Evolutionary conservation across 2,888 invertebrate genomes (phyloP).

Genomic region (Punctoribates punctum): DNA sequence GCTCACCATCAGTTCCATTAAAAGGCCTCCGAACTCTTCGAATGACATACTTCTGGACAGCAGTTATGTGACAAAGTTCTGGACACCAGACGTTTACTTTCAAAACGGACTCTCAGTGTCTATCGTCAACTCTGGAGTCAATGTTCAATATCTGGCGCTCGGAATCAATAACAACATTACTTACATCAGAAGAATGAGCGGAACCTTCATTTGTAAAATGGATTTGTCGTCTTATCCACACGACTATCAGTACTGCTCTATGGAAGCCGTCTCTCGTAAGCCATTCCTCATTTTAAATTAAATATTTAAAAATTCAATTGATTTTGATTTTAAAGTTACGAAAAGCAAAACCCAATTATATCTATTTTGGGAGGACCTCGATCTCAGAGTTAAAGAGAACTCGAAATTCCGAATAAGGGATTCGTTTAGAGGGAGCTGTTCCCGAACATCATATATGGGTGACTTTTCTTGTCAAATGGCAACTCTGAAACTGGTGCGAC

Average conservation of each 20-base stretch:
- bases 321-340: slow-evolving; percentile 18
- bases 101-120: slow-evolving; percentile 34
- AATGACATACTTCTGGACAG: slow-evolving; percentile 13
- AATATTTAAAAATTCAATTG: neutral
- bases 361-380: slow-evolving; percentile 27
- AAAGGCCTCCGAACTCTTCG: neutral
- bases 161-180: slow-evolving; percentile 2
- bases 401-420: slow-evolving; percentile 38
- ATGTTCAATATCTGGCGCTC: slow-evolving; percentile 31
- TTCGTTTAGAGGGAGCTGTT: slow-evolving; percentile 8
- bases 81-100: slow-evolving; percentile 42
- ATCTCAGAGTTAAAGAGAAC: neutral
- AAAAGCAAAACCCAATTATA: neutral
- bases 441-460: neutral
- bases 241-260: slow-evolving; percentile 43
- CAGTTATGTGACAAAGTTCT: slow-evolving; percentile 23
- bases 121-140: slow-evolving; percentile 27
- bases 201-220: slow-evolving; percentile 40
- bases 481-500: slow-evolving; percentile 34
- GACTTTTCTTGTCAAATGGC: slow-evolving; percentile 40
- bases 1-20: neutral
- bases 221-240: slow-evolving; percentile 43
- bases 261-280: slow-evolving; percentile 41
- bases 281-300: neutral
- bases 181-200: slow-evolving; percentile 28